phyloP scores from a whole-genome alignment of 2,888 invertebrate species.

The Chromoteleia sp. region DNA sequence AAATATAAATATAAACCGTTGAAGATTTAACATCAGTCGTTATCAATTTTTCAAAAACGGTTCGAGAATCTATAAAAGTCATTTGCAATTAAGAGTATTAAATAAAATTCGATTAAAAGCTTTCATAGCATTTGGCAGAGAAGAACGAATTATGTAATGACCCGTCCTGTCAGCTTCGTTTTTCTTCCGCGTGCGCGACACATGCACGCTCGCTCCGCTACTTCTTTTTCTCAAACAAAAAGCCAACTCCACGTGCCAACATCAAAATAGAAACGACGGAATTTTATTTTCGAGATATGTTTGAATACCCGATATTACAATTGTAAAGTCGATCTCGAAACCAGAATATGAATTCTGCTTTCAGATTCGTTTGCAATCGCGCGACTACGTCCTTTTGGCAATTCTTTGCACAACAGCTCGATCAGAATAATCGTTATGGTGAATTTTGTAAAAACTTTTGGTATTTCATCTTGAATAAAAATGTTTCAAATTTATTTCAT shows the following conservation, averaged over 20 bases:
- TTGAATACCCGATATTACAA: slow-evolving; percentile 25
- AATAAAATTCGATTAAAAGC: neutral
- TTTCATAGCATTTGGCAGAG: neutral
- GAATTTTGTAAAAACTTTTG: too few species aligned
- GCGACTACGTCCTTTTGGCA: slow-evolving; percentile 5
- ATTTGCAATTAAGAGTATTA: too few species aligned
- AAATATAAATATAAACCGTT: too few species aligned
- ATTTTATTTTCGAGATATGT: slow-evolving; percentile 25
- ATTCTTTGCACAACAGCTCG: slow-evolving; percentile 15
- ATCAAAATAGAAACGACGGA: slow-evolving; percentile 24
- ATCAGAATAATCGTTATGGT: slow-evolving; percentile 17
- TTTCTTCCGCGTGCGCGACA: neutral
- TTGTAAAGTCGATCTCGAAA: slow-evolving; percentile 27
- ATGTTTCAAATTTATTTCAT: too few species aligned
- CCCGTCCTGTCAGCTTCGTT: slow-evolving; percentile 4
- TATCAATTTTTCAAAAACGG: too few species aligned
- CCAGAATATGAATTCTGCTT: slow-evolving; percentile 19
- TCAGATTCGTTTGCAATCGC: neutral
- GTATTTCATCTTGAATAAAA: too few species aligned
- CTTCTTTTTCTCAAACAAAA: slow-evolving; percentile 17
- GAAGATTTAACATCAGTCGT: too few species aligned
- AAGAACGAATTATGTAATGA: slow-evolving; percentile 10
- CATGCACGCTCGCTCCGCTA: neutral
- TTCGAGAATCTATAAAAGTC: too few species aligned
- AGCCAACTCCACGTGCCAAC: slow-evolving; percentile 5